Conservation (phyloP, 53 echinoderm and acorn worm genomes). For the Astropecten irregularis region DNA sequence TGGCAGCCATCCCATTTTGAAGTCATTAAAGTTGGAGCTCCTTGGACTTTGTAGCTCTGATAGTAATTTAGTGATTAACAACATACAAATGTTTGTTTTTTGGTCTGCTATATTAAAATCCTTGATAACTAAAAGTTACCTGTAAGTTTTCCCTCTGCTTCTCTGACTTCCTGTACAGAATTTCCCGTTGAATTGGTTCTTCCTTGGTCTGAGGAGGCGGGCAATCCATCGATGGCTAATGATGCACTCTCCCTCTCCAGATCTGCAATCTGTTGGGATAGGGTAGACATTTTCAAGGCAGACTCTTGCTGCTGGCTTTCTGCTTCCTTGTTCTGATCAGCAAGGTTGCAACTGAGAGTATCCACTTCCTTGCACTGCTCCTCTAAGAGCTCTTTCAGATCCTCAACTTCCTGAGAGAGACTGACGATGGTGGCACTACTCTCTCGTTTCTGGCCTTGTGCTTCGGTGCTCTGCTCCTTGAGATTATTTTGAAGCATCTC, state of each 20-base stretch:
- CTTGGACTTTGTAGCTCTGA: too few species aligned
- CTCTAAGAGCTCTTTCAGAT: background rate
- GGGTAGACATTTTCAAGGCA: background rate
- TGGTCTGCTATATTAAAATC: too few species aligned
- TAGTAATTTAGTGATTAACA: too few species aligned
- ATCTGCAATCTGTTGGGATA: background rate
- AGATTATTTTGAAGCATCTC: background rate
- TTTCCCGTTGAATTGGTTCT: too few species aligned
- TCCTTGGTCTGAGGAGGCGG: too few species aligned
- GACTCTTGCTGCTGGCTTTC: background rate
- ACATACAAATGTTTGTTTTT: too few species aligned
- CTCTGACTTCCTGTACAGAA: too few species aligned
- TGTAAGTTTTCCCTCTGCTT: background rate
- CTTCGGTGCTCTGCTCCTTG: background rate
- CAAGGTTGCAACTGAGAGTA: background rate
- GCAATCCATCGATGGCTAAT: too few species aligned
- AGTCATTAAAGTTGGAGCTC: too few species aligned
- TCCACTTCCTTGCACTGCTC: background rate
- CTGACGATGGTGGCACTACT: background rate
- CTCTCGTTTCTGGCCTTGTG: background rate
- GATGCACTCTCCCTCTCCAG: too few species aligned
- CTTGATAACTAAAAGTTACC: too few species aligned
- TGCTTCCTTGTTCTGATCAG: background rate
- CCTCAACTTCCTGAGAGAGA: background rate
- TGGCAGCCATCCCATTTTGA: too few species aligned